phyloP scores from a whole-genome alignment of 2,113 vertebrate genomes.

The Heliornis fulica region DNA sequence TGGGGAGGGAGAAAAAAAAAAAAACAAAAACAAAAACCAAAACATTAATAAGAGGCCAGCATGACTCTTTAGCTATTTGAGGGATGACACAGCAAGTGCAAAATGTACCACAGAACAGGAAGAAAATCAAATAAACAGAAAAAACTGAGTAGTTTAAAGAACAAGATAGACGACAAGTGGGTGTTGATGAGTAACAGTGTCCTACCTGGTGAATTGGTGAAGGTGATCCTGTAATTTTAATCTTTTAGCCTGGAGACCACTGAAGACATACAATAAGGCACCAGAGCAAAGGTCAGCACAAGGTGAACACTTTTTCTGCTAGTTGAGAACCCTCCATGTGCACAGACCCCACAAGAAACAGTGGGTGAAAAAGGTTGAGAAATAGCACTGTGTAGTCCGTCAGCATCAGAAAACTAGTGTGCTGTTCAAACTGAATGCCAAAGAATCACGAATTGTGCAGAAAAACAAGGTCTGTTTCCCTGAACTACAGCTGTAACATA shows the following conservation, averaged over 20 bases:
- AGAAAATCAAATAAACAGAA: neutral
- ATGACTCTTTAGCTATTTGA: neutral
- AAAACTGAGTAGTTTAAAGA: neutral
- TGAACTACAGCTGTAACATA: neutral
- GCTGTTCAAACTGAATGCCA: neutral
- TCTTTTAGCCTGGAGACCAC: neutral
- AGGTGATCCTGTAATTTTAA: neutral
- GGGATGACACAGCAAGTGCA: neutral
- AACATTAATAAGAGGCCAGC: neutral
- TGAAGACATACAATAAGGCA: neutral
- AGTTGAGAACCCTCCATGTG: neutral
- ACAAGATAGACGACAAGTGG: accelerated
- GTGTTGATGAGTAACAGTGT: neutral
- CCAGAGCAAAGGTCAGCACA: accelerated
- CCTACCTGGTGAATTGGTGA: neutral
- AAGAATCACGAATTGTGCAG: neutral
- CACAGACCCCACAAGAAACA: neutral
- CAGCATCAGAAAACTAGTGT: neutral
- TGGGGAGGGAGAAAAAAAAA: neutral
- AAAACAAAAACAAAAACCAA: too few relatives aligned
- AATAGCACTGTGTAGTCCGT: neutral
- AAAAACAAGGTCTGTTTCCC: neutral
- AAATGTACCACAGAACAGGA: neutral
- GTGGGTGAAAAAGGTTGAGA: neutral
- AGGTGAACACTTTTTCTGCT: neutral